Base-by-base conservation (phyloP, 2,113 vertebrate species). In the Onychorhynchus coronatus region DNA sequence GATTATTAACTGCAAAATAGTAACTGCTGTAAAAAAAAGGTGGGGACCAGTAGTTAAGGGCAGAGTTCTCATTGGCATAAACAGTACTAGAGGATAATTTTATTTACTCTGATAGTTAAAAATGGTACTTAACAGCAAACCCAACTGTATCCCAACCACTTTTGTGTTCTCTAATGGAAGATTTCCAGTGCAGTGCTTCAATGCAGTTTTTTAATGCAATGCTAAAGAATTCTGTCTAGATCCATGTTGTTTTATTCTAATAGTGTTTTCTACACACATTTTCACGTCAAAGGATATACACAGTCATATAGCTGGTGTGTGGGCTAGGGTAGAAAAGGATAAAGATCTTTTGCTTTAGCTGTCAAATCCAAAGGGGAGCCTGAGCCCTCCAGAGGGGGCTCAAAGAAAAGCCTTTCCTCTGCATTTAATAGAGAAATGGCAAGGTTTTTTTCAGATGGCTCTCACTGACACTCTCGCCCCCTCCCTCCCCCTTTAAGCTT, bases 271-370 rank as follows among this genome's bases (percentile, higher is more conserved):
- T 5, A 12, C 2, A 2, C 47, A 21, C 19, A 44, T 80, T 74
- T 80, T 70, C 31, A 59, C 11, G 21, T 53, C 28, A 46, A 23
- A 46, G 33, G 19, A 4, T 70, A 9, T 33, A 7, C 5, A 10
- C 0, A 0, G 1, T 63, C 30, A 44, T 20, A 16, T 1, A 68
- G 12, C 49, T 68, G 42, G 21, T 39, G 49, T 47, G 22, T 44
- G 46, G 12, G 49, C 42, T 81, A 41, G 2, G 6, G 9, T 37
- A 66, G 85, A 84, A 73, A 13, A 58, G 46, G 24, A 62, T 47
- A 53, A 87, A 58, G 20, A 75, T 7, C 24, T 85, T 21, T 50
- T 66, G 14, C 55, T 66, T 11, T 24, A 47, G 27, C 14, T 71
- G 52, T 25, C 23, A 68, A 65, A 55, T 50, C 13, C 39, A 20